Evolutionary conservation across 1,140 invertebrate genomes (phyloP).

Genomic region (Sesamia nonagrioides): DNA sequence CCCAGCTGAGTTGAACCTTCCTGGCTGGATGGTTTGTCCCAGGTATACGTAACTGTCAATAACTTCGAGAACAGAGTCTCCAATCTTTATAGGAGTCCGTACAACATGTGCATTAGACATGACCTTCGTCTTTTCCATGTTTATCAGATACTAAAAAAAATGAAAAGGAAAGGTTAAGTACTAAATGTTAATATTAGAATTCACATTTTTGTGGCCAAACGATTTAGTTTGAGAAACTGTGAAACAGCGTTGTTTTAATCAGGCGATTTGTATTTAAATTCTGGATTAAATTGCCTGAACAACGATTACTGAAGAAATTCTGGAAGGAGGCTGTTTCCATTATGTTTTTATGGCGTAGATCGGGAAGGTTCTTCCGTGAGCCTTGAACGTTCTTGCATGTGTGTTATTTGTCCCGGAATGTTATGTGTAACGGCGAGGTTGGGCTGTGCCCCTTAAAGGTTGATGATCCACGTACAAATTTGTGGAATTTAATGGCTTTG

Average conservation of each 20-base stretch:
- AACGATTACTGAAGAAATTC: conserved; percentile 22
- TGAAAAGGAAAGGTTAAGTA: no score
- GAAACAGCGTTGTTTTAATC: conserved; percentile 8
- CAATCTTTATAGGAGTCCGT: no score
- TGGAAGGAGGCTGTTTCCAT: conserved; percentile 9
- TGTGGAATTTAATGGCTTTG: not conserved
- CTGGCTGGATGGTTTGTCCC: no score
- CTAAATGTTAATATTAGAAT: not conserved
- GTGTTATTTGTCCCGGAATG: not conserved
- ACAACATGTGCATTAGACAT: no score
- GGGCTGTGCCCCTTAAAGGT: not conserved
- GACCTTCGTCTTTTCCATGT: no score
- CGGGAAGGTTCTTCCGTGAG: not conserved
- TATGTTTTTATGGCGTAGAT: conserved; percentile 21
- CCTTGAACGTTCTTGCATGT: not conserved
- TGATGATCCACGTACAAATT: not conserved
- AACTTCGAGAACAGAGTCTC: no score
- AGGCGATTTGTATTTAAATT: conserved; percentile 36
- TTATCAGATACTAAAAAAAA: no score
- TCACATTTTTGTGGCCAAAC: conserved; percentile 11
- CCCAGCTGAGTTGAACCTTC: no score
- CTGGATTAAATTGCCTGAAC: conserved; percentile 9
- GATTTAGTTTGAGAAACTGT: conserved; percentile 7
- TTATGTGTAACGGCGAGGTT: not conserved
- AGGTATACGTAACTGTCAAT: no score